Conservation (phyloP, 2,797 vertebrate species). For the Bryconaethiops microstoma region DNA sequence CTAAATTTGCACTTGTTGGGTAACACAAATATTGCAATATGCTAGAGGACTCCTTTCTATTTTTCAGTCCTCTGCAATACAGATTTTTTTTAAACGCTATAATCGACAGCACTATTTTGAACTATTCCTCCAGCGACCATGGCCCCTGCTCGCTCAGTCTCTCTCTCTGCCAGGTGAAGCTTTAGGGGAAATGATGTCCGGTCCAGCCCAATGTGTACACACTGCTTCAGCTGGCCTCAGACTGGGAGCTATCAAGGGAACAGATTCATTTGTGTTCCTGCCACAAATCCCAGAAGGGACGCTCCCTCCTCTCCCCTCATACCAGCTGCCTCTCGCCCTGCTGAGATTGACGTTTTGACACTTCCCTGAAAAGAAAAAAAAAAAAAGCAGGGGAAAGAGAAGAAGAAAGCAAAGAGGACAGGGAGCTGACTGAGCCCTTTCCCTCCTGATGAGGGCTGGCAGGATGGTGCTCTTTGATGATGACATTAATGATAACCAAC, state of each 20-base stretch:
- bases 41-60: too few relatives aligned
- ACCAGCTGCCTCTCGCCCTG: conserved; percentile 31
- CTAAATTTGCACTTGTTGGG: too few relatives aligned
- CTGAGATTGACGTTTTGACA: conserved; percentile 44
- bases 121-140: not conserved
- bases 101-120: not conserved
- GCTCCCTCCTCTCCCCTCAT: conserved; percentile 29
- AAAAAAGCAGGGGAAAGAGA: not conserved
- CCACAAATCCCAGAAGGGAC: conserved; percentile 34
- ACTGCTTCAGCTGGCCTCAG: conserved; percentile 6
- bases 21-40: too few relatives aligned
- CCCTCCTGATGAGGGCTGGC: conserved; percentile 66
- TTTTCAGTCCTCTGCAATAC: too few relatives aligned
- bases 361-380: conserved; percentile 20
- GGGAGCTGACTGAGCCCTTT: conserved; percentile 64
- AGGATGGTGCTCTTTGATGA: conserved; percentile 47
- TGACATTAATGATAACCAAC: conserved; percentile 77
- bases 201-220: conserved; percentile 15
- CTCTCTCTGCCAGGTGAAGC: not conserved
- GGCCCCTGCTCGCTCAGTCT: not conserved
- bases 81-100: not conserved
- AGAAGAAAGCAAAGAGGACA: conserved; percentile 27
- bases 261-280: conserved; percentile 48
- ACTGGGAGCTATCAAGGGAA: conserved; percentile 37
- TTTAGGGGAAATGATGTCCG: not conserved